Base-by-base conservation (phyloP, 2,888 invertebrate species). In the Thereva unica region DNA sequence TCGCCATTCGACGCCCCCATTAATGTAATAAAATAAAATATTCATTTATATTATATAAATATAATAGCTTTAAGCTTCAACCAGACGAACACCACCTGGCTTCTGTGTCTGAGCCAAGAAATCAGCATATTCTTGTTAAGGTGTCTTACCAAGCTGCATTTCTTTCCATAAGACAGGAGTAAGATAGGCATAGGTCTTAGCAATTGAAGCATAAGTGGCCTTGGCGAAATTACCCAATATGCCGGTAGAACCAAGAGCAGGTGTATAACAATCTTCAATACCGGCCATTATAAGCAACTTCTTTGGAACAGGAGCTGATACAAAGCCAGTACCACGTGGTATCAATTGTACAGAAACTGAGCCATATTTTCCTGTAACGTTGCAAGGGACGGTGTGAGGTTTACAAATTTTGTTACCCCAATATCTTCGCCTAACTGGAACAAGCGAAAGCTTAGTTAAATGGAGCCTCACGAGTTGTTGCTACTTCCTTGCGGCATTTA, bases 341-440 rank as follows among this genome's bases (percentile, higher is more conserved):
- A 99, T 99, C 76, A 99, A 85, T 77, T 98, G 90, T 75, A 99
- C 98, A 41, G 95, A 91, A 41, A 99, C 98, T 35, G 97, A 97
- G 75, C 99, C 99, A 83, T 99, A 99, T 83, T 99, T 99, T 68
- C 99, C 99, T 71, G 97, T 97, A 9, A 93, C 93, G 88, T 99
- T 99, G 90, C 98, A 99, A 65, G 99, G 99, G 45, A 99, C 98
- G 10, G 99, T 99, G 80, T 99, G 99, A 47, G 99, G 98, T 78
- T 95, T 94, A 77, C 98, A 98, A 77, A 99, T 97, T 85, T 98
- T 99, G 87, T 99, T 99, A 79, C 99, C 99, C 99, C 99, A 99
- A 82, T 99, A 99, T 61, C 99, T 99, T 84, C 98, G 88, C 71
- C 99, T 90, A 7, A 99, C 98, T 1, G 99, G 99, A 61, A 99